These are phyloP conservation scores for Strigamia crassipes DNA, from an alignment of 2,888 invertebrate genomes.

Conservation along the genomic window DNA sequence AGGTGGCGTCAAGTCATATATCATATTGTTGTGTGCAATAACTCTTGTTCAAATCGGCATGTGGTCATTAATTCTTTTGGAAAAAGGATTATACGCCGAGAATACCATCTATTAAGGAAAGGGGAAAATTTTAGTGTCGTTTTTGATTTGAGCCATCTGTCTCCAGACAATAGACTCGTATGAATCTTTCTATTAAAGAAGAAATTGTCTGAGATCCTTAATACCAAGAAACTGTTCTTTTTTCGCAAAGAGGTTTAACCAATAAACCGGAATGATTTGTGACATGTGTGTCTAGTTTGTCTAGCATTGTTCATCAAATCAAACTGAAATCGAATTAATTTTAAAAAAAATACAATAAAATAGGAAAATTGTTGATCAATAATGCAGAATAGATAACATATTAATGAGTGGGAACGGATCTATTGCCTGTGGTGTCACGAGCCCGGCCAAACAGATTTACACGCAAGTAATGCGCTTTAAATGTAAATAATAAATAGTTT, in stretches of 20 bases:
- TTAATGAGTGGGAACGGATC: too few relatives aligned
- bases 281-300: not conserved
- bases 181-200: conserved; percentile 7
- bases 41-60: conserved; percentile 11
- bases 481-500: too few relatives aligned
- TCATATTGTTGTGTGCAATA: not conserved
- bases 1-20: not conserved
- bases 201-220: not conserved
- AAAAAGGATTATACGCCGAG: conserved; percentile 1
- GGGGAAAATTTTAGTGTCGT: not conserved
- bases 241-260: not conserved
- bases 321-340: too few relatives aligned
- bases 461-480: too few relatives aligned
- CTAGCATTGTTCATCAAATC: not conserved
- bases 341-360: too few relatives aligned
- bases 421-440: too few relatives aligned
- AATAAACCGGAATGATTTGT: not conserved
- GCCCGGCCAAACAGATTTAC: too few relatives aligned
- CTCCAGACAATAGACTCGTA: not conserved
- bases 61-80: conserved; percentile 22
- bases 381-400: too few relatives aligned
- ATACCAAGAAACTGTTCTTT: not conserved
- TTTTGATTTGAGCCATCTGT: conserved; percentile 23
- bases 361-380: too few relatives aligned
- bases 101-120: conserved; percentile 4